Base-by-base conservation (phyloP, 2,113 vertebrate genomes). In the Prochilodus magdalenae region DNA sequence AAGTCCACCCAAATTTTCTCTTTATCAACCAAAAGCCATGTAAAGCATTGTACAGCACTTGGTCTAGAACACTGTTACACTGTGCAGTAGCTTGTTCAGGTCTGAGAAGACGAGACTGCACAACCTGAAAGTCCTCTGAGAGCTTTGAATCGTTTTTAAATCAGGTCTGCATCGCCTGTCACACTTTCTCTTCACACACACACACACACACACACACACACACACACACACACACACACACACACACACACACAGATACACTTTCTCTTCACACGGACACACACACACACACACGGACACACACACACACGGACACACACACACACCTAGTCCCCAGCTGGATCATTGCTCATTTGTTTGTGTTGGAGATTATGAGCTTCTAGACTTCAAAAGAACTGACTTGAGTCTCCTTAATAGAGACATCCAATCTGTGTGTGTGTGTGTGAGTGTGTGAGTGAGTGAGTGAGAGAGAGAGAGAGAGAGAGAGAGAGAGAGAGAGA, bases 291-390 rank as follows among this genome's bases (percentile, higher is more conserved):
- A 33, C 36, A 36, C 36, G 7, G 3, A 36, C 36, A 36, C 44
- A 79, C 29, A 24, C 26, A 59, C 27, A 74, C 59, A 79, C 29
- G 20, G 20, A 59, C 27, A 74, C 59, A 79, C 29, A 24, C 40
- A 44, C 40, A 44, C 40, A 4, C 40, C 40, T 44, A 44, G 4
- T 44, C 40, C 40, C 40, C 11, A 8, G 8, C 40, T 44, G 40
- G 40, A 44, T 44, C 40, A 44, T 10, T 44, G 4, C 40, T 44
- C 5, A 1, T 44, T 44, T 44, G 40, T 44, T 44, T 44, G 40
- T 63, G 36, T 29, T 30, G 47, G 69, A 47, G 78, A 80, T 80
- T 72, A 80, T 33, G 26, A 80, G 18, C 40, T 44, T 44, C 8
- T 11, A 44, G 40, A 44, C 40, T 44, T 44, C 40, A 44, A 44